A percentile compares a stretch with the other conserved stretches of the same genome.
phyloP scores from a whole-genome alignment of 2,113 vertebrate genomes.

The Seriola aureovittata region DNA sequence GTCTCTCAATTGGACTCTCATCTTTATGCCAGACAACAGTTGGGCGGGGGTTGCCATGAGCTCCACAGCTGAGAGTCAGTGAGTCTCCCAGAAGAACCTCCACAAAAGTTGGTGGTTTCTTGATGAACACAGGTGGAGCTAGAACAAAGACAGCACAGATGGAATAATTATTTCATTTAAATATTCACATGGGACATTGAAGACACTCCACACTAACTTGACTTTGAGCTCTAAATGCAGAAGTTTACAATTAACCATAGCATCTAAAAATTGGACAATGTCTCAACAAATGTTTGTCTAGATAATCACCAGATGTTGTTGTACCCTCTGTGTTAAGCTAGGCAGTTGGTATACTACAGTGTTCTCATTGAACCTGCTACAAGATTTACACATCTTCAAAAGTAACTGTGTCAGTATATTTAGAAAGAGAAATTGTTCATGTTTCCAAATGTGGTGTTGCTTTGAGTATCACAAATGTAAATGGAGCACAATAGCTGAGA shows the following conservation, averaged over 20 bases:
- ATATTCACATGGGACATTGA: not conserved
- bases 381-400: not conserved
- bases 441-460: not conserved
- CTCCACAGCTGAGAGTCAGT: conserved; percentile 89
- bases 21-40: conserved; percentile 91
- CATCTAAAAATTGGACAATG: not conserved
- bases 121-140: conserved; percentile 93
- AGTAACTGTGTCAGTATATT: not conserved
- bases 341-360: not conserved
- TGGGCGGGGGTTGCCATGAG: conserved; percentile 92
- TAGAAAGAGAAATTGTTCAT: not conserved
- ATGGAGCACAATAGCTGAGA: not conserved
- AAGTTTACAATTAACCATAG: not conserved
- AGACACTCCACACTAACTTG: not conserved
- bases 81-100: conserved; percentile 89
- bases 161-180: not conserved
- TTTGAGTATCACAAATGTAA: not conserved
- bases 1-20: conserved; percentile 82
- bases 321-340: not conserved
- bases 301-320: not conserved
- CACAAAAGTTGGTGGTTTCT: conserved; percentile 89
- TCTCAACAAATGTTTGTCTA: not conserved
- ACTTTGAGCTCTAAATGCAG: not conserved
- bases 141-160: conserved; percentile 25
- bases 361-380: not conserved